A percentile compares a stretch with the other conserved stretches of the same genome.
Conservation (phyloP, 2,113 vertebrate species). For the Podarcis raffonei region DNA sequence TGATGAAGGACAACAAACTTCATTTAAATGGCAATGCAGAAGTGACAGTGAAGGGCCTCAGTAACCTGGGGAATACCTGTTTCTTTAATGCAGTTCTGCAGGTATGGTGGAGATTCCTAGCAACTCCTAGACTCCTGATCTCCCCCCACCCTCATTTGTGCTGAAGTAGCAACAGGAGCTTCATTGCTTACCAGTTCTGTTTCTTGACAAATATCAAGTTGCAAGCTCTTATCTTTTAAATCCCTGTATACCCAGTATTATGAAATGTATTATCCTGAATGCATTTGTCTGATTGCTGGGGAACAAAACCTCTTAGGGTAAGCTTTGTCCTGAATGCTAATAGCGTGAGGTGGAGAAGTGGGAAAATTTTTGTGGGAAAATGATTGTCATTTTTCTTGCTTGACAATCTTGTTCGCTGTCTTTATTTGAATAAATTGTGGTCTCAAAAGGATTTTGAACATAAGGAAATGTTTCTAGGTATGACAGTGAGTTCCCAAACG, state of each 20-base stretch:
- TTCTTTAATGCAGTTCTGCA: constrained; percentile 98
- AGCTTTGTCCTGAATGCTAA: neutral
- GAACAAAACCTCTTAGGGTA: neutral
- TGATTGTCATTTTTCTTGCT: neutral
- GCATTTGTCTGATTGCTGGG: neutral
- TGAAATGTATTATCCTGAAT: neutral
- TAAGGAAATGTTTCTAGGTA: neutral
- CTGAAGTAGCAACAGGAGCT: neutral
- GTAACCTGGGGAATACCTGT: constrained; percentile 96
- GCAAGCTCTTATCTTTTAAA: no score
- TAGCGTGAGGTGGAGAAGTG: neutral
- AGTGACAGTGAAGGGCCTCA: constrained; percentile 88
- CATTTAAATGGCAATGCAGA: constrained; percentile 49
- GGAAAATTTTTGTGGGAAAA: neutral
- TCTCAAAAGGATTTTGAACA: neutral
- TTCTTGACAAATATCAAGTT: no score
- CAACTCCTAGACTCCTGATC: no score
- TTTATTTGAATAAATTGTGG: neutral
- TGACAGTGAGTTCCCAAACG: neutral
- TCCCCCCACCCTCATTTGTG: neutral
- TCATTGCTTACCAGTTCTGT: no score
- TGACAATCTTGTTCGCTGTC: neutral
- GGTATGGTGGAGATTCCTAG: constrained; percentile 69
- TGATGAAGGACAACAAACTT: constrained; percentile 65
- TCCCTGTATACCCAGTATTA: no score